Base-by-base conservation (phyloP, 2,113 vertebrate genomes). In the Eclectus roratus region DNA sequence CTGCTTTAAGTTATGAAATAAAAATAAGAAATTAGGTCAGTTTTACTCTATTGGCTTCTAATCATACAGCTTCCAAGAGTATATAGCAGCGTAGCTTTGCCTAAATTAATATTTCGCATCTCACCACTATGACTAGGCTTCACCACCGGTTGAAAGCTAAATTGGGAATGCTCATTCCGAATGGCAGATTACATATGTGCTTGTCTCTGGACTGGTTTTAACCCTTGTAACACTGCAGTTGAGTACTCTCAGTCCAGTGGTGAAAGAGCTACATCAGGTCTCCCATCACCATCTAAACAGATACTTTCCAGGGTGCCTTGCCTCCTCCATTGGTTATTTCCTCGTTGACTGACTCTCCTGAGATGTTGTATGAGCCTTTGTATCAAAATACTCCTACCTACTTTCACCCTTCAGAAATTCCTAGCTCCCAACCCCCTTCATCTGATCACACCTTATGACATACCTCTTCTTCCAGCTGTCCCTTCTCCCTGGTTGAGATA, bases 1-100 rank as follows among this genome's bases (percentile, higher is more conserved):
- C 69, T 96, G 69, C 72, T 92, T 88, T 79, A 56, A 76, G 88
- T 96, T 96, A 91, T 72, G 88, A 95, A 97, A 88, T 94, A 79
- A 84, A 96, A 95, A 80, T 81, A 91, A 96, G 85, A 66, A 94
- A 89, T 96, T 52, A 81, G 69, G 82, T 93, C 93, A 95, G 77
- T 91, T 84, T 63, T 72, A 69, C 56, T 87, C 69, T 56, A 6
- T 83, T 91, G 91, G 90, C 71, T 82, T 61, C 73, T 65, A 17
- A 76, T 76, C 61, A 82, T 60, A 43, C 50, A 61, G 82, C 56
- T 92, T 86, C 58, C 77, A 71, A 78, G 76, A 56, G 60, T 5
- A 25, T 72, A 19, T 16, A 76, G 69, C 85, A 74, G 46, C 9
- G 1, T 25, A 50, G 80, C 56, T 88, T 74, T 88, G 90, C 76